These are phyloP conservation scores for Clusia tigrina DNA, from an alignment of 2,888 invertebrate species.

Conservation along the genomic window DNA sequence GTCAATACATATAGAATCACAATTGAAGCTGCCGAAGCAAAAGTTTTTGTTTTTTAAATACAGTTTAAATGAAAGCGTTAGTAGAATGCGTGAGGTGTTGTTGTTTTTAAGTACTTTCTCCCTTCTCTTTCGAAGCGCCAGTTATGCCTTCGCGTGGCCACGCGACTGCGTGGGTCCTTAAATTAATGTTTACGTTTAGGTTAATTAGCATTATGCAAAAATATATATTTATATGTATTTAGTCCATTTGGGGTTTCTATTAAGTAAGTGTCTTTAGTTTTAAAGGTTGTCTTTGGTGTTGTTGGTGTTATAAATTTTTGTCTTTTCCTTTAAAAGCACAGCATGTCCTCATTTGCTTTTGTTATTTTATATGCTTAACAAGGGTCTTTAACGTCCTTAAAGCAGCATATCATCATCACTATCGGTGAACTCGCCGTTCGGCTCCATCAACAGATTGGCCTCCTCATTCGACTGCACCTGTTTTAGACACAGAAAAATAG, in stretches of 20 bases:
- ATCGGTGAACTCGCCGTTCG: constrained; percentile 60
- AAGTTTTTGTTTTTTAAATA: neutral
- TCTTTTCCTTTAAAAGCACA: constrained; percentile 3
- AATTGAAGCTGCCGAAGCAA: neutral
- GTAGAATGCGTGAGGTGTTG: neutral
- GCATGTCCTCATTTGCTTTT: no score
- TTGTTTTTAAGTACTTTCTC: neutral
- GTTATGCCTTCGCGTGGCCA: no score
- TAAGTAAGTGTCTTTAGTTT: neutral
- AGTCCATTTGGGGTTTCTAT: neutral
- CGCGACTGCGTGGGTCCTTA: neutral
- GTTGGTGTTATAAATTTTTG: neutral
- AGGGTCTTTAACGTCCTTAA: no score
- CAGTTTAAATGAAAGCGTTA: neutral
- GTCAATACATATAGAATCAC: neutral
- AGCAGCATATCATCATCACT: constrained; percentile 62
- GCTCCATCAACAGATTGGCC: constrained; percentile 58
- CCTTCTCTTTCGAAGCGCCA: no score
- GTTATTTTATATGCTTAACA: neutral
- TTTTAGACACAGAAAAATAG: neutral
- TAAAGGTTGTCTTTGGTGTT: neutral
- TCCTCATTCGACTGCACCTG: constrained; percentile 61
- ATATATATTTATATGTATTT: neutral
- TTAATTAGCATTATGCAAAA: neutral
- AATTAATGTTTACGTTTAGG: neutral